A percentile compares a stretch with the other conserved stretches of the same genome.
phyloP scores from a whole-genome alignment of 2,888 invertebrate genomes.

The Standfussiana lucernea region DNA sequence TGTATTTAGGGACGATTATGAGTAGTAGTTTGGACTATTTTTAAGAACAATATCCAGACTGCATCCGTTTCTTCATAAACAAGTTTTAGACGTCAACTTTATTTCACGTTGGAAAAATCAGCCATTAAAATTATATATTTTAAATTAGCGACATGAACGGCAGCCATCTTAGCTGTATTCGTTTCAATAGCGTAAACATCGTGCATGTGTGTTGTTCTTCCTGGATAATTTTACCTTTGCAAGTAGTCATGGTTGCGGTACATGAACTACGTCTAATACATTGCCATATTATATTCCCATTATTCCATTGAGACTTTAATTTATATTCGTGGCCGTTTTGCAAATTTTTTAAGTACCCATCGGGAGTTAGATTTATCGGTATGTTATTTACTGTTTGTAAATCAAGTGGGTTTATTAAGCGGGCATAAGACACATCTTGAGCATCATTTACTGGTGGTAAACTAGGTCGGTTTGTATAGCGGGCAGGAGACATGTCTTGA shows the following conservation, averaged over 20 bases:
- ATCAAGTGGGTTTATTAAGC: neutral
- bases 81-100: neutral
- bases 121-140: neutral
- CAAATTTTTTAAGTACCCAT: neutral
- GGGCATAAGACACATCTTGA: neutral
- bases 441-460: neutral
- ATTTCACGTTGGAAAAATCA: neutral
- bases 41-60: neutral
- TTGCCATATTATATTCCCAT: constrained; percentile 30
- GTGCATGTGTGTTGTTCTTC: constrained; percentile 16
- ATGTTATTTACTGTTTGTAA: neutral
- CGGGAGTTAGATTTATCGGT: neutral
- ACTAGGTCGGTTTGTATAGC: neutral
- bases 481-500: no score
- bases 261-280: constrained; percentile 27
- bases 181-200: neutral
- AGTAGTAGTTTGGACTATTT: neutral
- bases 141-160: constrained; percentile 49
- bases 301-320: neutral
- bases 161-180: constrained; percentile 25
- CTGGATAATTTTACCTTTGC: neutral
- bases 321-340: neutral
- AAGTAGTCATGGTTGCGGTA: neutral
- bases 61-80: neutral
- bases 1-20: neutral